Conservation (phyloP, 1,140 invertebrate species). For the Papilio dardanus region DNA sequence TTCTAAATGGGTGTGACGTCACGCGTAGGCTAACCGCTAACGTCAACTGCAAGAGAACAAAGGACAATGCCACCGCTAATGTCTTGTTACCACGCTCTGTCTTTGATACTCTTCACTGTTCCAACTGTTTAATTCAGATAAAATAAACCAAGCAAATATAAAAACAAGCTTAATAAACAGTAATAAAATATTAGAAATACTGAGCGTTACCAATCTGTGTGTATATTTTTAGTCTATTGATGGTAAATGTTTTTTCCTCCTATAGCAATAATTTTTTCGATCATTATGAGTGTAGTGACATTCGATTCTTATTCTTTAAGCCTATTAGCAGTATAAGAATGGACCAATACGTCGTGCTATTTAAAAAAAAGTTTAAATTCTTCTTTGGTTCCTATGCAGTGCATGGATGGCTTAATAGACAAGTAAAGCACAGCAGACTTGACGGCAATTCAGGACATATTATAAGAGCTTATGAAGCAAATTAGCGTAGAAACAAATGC, state of each 20-base stretch:
- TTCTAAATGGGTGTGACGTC: slow-evolving; percentile 13
- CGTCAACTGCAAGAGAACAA: slow-evolving; percentile 8
- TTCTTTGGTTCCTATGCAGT: too few species aligned
- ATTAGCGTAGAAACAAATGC: slow-evolving; percentile 33
- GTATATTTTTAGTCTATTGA: too few species aligned
- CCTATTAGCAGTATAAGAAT: too few species aligned
- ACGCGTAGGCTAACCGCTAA: slow-evolving; percentile 24
- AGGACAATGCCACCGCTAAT: slow-evolving; percentile 1
- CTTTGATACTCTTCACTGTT: slow-evolving; percentile 8
- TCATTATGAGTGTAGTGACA: too few species aligned
- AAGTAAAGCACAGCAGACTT: neutral
- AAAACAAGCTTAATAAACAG: neutral
- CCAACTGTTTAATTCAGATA: neutral
- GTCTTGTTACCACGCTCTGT: neutral
- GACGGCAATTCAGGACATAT: slow-evolving; percentile 23
- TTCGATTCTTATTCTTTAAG: too few species aligned
- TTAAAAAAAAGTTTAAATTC: too few species aligned
- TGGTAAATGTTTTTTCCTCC: too few species aligned
- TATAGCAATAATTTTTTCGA: too few species aligned
- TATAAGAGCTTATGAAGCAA: slow-evolving; percentile 34
- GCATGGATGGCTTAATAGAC: too few species aligned
- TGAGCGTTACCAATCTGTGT: too few species aligned
- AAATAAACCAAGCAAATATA: neutral
- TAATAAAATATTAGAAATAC: too few species aligned
- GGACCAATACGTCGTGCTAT: too few species aligned